A percentile compares a stretch with the other conserved stretches of the same genome.
Conservation (phyloP, 2,113 vertebrate genomes). For the Phrynocephalus versicolor region DNA sequence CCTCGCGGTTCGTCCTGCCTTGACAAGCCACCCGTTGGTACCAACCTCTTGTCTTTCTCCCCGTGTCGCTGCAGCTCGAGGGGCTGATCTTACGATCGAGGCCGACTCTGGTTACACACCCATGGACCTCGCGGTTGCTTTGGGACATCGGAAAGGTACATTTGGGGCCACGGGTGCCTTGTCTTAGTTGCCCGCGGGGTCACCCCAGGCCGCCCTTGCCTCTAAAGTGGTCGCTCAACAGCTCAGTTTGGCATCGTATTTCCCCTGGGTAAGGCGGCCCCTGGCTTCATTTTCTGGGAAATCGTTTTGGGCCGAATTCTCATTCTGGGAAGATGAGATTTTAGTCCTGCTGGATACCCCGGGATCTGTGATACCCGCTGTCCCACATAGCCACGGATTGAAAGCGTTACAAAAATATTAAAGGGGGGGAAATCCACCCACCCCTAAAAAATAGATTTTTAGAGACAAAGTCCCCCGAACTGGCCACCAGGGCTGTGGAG, state of each 20-base stretch:
- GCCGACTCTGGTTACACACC: slow-evolving; percentile 95
- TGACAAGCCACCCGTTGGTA: background rate
- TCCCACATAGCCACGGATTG: too few species aligned
- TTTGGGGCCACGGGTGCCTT: background rate
- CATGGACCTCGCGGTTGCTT: slow-evolving; percentile 90
- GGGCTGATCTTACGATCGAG: slow-evolving; percentile 92
- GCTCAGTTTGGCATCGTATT: too few species aligned
- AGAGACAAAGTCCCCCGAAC: too few species aligned
- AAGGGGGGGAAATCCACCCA: too few species aligned
- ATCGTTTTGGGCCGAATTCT: background rate
- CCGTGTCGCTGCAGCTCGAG: slow-evolving; percentile 71
- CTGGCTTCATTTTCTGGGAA: background rate
- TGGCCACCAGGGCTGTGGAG: too few species aligned
- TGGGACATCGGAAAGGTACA: slow-evolving; percentile 91
- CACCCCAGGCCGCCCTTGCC: too few species aligned
- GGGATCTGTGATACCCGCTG: too few species aligned
- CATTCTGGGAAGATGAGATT: too few species aligned
- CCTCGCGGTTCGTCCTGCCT: background rate
- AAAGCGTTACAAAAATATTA: too few species aligned
- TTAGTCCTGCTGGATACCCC: background rate
- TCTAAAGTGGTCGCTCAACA: too few species aligned
- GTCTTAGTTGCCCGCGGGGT: background rate
- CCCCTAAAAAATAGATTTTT: too few species aligned
- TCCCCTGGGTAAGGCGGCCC: too few species aligned
- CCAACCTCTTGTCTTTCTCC: background rate